Conservation (phyloP, 2,113 vertebrate genomes). For the Pseudorhombus dupliciocellatus region DNA sequence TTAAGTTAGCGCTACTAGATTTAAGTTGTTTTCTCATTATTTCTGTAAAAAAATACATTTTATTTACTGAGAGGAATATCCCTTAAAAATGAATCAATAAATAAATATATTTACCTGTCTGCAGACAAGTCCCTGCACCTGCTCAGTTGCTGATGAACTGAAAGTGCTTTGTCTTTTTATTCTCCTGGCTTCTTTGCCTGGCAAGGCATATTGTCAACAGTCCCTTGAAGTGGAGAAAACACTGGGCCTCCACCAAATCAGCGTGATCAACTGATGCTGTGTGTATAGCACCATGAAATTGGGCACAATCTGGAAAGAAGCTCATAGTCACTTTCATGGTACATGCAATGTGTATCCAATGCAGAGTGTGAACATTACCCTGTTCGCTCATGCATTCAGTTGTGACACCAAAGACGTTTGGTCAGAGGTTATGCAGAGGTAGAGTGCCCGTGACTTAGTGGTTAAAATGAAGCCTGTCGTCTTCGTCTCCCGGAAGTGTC, state of each 20-base stretch:
- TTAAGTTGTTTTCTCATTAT: too few species aligned
- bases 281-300: slow-evolving; percentile 78
- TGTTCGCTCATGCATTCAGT: slow-evolving; percentile 72
- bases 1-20: too few species aligned
- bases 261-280: slow-evolving; percentile 70
- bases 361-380: slow-evolving; percentile 73
- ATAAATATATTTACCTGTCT: too few species aligned
- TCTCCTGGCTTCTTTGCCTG: slow-evolving; percentile 6
- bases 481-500: background rate
- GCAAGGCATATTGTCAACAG: slow-evolving; percentile 13
- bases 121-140: background rate
- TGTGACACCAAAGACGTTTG: slow-evolving; percentile 67
- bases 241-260: slow-evolving; percentile 55
- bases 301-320: slow-evolving; percentile 77
- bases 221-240: slow-evolving; percentile 31
- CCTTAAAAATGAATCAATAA: too few species aligned
- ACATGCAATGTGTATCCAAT: slow-evolving; percentile 74
- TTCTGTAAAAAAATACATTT: too few species aligned
- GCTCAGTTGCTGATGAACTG: slow-evolving; percentile 3
- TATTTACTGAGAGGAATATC: background rate
- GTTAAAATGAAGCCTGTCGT: background rate
- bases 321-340: slow-evolving; percentile 76
- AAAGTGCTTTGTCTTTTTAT: slow-evolving; percentile 9
- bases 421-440: slow-evolving; percentile 69
- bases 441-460: slow-evolving; percentile 39